Evolutionary conservation across 1,140 invertebrate genomes (phyloP).

Genomic region (Cyclargus thomasi): DNA sequence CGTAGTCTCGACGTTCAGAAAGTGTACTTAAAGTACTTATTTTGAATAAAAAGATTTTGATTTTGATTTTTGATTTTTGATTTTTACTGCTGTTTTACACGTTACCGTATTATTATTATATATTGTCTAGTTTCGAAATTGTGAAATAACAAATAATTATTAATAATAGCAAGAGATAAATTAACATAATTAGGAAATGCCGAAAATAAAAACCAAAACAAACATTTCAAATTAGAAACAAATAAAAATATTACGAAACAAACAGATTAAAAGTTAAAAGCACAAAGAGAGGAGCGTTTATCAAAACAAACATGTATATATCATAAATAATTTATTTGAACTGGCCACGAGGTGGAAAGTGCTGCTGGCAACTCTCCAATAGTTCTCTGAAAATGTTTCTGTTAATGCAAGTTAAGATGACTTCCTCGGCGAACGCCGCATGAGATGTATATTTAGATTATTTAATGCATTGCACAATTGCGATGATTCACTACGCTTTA

Average conservation of each 20-base stretch:
- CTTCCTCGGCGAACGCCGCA: slow-evolving; percentile 33
- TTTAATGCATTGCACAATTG: slow-evolving; percentile 22
- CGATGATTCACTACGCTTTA: neutral
- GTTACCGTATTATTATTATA: too few relatives aligned
- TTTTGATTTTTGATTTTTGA: too few relatives aligned
- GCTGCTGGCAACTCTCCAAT: slow-evolving; percentile 48
- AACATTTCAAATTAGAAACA: neutral
- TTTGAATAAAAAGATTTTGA: too few relatives aligned
- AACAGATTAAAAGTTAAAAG: slow-evolving; percentile 16
- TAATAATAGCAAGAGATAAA: too few relatives aligned
- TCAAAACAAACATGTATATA: slow-evolving; percentile 22
- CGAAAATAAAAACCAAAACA: too few relatives aligned
- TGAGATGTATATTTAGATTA: slow-evolving; percentile 26
- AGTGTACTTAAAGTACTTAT: too few relatives aligned
- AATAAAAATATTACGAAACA: slow-evolving; percentile 5
- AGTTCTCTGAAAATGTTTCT: slow-evolving; percentile 47
- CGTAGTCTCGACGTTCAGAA: too few relatives aligned
- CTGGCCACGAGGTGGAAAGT: slow-evolving; percentile 42
- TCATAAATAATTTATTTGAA: slow-evolving; percentile 43
- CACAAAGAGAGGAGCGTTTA: slow-evolving; percentile 16
- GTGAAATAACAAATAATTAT: too few relatives aligned
- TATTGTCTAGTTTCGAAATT: too few relatives aligned
- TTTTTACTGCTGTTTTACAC: too few relatives aligned
- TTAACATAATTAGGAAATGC: too few relatives aligned
- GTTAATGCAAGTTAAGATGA: slow-evolving; percentile 38